A percentile compares a stretch with the other conserved stretches of the same genome.
phyloP scores from a whole-genome alignment of 1,140 invertebrate genomes.

The Halyomorpha halys region DNA sequence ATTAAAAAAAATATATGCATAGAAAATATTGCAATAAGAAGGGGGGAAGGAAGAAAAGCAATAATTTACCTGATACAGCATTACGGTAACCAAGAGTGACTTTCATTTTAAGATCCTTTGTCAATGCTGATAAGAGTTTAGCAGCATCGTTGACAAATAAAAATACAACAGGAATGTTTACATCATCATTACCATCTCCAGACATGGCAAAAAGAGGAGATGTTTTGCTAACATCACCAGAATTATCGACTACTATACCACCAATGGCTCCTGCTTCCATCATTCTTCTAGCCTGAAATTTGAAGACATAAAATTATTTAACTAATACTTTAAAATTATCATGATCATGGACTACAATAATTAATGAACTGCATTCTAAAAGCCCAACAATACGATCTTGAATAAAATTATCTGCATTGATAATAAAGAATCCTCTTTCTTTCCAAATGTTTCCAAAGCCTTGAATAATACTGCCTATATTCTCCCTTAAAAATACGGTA shows the following conservation, averaged over 20 bases:
- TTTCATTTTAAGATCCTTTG: conserved; percentile 39
- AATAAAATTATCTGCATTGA: too few relatives aligned
- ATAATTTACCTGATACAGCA: neutral
- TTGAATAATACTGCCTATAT: too few relatives aligned
- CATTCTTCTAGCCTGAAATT: conserved; percentile 57
- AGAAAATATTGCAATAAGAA: too few relatives aligned
- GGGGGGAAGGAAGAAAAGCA: too few relatives aligned
- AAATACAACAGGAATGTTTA: conserved; percentile 84
- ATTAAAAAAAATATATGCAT: neutral
- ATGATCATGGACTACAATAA: too few relatives aligned
- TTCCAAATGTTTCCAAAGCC: too few relatives aligned
- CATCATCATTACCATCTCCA: conserved; percentile 78
- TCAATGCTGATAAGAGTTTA: conserved; percentile 48
- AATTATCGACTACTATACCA: conserved; percentile 83
- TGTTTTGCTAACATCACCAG: conserved; percentile 55
- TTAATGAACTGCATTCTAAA: too few relatives aligned
- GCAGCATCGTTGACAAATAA: conserved; percentile 72
- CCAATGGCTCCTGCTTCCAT: conserved; percentile 72
- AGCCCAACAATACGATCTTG: too few relatives aligned
- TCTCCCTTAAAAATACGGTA: too few relatives aligned
- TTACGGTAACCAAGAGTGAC: conserved; percentile 39
- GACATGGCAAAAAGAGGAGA: conserved; percentile 92
- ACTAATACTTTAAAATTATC: too few relatives aligned
- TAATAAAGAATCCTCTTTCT: too few relatives aligned
- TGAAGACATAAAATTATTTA: neutral